Evolutionary conservation across 2,113 vertebrate genomes (phyloP).

Genomic region (Campylorhamphus procurvoides): DNA sequence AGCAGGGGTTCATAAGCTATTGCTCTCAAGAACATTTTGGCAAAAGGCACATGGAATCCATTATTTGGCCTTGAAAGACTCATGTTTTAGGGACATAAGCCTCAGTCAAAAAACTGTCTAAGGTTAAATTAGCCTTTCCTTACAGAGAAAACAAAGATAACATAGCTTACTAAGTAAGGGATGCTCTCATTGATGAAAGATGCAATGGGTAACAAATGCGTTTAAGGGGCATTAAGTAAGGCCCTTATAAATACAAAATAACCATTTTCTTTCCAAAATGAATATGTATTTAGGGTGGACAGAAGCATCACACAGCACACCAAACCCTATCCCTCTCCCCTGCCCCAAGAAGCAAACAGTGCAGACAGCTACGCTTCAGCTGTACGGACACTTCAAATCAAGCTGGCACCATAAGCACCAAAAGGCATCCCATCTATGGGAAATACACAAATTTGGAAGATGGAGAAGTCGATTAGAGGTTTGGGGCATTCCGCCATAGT

Average conservation of each 20-base stretch:
- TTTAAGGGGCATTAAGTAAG: neutral
- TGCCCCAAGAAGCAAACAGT: neutral
- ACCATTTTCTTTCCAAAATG: neutral
- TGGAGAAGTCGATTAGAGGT: neutral
- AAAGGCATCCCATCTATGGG: neutral
- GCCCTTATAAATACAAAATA: neutral
- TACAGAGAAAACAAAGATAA: neutral
- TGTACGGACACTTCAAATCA: neutral
- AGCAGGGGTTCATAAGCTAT: neutral
- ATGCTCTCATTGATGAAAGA: neutral
- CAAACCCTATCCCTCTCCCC: neutral
- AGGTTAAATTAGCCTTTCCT: neutral
- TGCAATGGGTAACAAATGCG: neutral
- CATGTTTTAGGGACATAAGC: neutral
- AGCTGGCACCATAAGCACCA: neutral
- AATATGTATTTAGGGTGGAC: neutral
- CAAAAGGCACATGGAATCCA: neutral
- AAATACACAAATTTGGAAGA: neutral
- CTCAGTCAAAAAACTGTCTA: neutral
- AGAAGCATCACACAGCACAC: neutral
- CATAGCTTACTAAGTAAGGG: neutral
- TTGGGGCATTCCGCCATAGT: neutral
- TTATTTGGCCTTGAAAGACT: neutral
- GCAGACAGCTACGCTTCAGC: neutral
- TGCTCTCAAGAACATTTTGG: neutral